Evolutionary conservation across 1,140 invertebrate genomes (phyloP).

Genomic region (Panulirus ornatus): DNA sequence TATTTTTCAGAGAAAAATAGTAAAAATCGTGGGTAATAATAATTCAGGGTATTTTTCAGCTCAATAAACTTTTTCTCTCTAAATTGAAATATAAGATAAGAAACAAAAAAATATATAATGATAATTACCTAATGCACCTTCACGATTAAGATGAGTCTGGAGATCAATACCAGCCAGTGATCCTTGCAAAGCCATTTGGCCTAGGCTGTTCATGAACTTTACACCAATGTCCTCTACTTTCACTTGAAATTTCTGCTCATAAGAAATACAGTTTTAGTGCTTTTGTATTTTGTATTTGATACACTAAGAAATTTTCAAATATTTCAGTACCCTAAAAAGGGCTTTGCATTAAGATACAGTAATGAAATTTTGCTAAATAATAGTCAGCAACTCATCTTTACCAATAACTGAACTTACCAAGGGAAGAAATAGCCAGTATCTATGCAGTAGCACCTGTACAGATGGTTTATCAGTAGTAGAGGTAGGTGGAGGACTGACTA

Average conservation of each 20-base stretch:
- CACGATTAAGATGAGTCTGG: conserved; percentile 70
- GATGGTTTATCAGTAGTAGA: not conserved
- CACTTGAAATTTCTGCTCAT: conserved; percentile 59
- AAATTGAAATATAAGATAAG: no score
- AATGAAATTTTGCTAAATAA: not conserved
- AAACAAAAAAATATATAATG: not conserved
- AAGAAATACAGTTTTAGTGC: no score
- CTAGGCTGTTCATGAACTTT: conserved; percentile 62
- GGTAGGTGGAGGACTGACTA: not conserved
- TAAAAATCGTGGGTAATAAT: no score
- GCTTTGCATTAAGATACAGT: no score
- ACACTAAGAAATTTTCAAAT: no score
- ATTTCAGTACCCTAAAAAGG: no score
- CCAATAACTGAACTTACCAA: conserved; percentile 45
- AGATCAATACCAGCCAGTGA: conserved; percentile 59
- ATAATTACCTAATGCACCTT: conserved; percentile 66
- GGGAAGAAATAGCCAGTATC: conserved; percentile 71
- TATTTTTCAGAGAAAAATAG: no score
- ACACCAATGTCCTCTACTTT: conserved; percentile 63
- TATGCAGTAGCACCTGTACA: conserved; percentile 35
- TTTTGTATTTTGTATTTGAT: no score
- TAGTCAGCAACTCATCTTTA: not conserved
- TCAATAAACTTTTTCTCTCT: no score
- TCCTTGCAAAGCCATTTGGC: conserved; percentile 60
- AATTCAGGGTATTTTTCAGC: no score